Evolutionary conservation across 2,888 invertebrate species (phyloP), one percentile per base, ranked within the genome.

Genomic region (Erpobdella octoculata): DNA sequence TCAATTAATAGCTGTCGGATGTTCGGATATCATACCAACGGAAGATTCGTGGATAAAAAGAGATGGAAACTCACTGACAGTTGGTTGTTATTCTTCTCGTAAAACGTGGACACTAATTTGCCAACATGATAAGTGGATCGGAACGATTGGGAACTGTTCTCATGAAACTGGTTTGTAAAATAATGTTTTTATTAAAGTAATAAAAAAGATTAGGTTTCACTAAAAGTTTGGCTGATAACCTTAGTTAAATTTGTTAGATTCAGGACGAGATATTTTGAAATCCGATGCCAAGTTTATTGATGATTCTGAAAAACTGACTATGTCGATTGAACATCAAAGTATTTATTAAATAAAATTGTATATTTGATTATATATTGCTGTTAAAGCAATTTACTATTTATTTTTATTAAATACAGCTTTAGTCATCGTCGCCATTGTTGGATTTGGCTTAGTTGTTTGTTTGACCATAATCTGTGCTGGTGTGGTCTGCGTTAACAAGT

Each of bases 21-120:
- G 72, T 41, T 67, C 72, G 38, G 72, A 72, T 41, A 28, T 72
- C 2, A 35, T 68, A 48, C 72, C 68, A 53, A 33, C 48, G 12
- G 72, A 58, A 18, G 72, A 72, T 59, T 31, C 61, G 48, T 72
- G 72, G 72, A n/a, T 72, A 58, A 72, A 46, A 67, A 35, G 72
- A 48, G 37, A 72, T 9, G 66, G 38, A 25, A 67, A 37, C 41
- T 18, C 18, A 1, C 33, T 61, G 35, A 36, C 46, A 2, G 68
- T 72, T 37, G 72, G 72, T 35, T 72, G 72, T 48, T 69, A 68
- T 41, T 61, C 68, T 12, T 68, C 59, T 25, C 53, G 61, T 0
- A 67, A 68, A 59, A 68, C 59, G 15, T 72, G 72, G 72, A 31
- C 48, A 8, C 68, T 72, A 59, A 68, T 6, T 35, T 72, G 72